These are phyloP conservation scores for Ligdia adustata DNA, from an alignment of 2,888 invertebrate species.

Conservation along the genomic window DNA sequence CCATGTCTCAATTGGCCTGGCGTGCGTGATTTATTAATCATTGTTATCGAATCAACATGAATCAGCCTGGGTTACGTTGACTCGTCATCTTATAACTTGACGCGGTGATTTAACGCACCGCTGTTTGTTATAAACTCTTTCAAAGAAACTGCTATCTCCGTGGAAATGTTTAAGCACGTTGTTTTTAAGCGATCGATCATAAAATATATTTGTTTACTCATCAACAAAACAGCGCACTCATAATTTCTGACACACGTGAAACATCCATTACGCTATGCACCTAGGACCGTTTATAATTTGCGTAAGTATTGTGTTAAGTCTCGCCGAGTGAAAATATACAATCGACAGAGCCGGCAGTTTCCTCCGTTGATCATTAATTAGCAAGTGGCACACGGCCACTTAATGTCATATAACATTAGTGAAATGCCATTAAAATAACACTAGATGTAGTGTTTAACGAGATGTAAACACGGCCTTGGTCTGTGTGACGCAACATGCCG, in stretches of 20 bases:
- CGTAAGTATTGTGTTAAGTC: slow-evolving; percentile 57
- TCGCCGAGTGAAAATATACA: slow-evolving; percentile 59
- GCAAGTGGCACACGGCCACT: slow-evolving; percentile 18
- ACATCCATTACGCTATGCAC: slow-evolving; percentile 50
- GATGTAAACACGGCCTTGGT: slow-evolving; percentile 57
- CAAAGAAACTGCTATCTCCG: slow-evolving; percentile 2
- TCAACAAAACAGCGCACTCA: slow-evolving; percentile 22
- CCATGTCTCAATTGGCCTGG: slow-evolving; percentile 28
- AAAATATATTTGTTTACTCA: slow-evolving; percentile 2
- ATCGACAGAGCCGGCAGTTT: slow-evolving; percentile 52
- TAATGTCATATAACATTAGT: slow-evolving; percentile 45
- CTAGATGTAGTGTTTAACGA: slow-evolving; percentile 41
- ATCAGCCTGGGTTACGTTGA: slow-evolving; percentile 24
- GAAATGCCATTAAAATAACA: slow-evolving; percentile 54
- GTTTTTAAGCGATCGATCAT: slow-evolving; percentile 12
- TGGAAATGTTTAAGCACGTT: background rate
- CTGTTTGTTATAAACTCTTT: slow-evolving; percentile 15
- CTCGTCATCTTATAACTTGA: slow-evolving; percentile 31
- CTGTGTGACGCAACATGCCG: slow-evolving; percentile 56
- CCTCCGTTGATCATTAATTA: slow-evolving; percentile 36
- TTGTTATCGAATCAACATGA: slow-evolving; percentile 40
- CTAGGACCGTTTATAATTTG: slow-evolving; percentile 49
- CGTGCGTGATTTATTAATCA: slow-evolving; percentile 53
- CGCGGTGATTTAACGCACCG: slow-evolving; percentile 35
- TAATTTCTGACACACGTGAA: slow-evolving; percentile 37